These are phyloP conservation scores for Neodon shergylaensis DNA, from an alignment of 2,113 vertebrate genomes.

Conservation along the genomic window DNA sequence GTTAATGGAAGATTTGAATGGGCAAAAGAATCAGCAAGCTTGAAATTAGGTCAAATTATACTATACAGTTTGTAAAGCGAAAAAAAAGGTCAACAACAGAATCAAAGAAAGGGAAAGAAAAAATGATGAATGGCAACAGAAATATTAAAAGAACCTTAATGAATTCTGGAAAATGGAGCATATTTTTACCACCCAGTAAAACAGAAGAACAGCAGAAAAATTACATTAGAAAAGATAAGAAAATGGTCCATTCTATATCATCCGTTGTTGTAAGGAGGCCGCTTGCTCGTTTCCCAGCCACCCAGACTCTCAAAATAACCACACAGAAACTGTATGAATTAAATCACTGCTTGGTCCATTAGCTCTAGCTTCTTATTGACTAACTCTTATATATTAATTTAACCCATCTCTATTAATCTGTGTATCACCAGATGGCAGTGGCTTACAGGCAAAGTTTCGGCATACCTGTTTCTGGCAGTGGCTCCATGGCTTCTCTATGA, in stretches of 20 bases:
- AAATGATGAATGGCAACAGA: neutral
- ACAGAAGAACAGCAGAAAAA: neutral
- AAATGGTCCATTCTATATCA: neutral
- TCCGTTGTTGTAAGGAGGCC: neutral
- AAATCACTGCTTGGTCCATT: no score
- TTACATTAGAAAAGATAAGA: neutral
- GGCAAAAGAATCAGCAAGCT: neutral
- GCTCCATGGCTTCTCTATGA: no score
- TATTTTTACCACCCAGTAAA: neutral
- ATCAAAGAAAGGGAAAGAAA: neutral
- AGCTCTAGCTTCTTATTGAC: no score
- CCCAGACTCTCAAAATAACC: no score
- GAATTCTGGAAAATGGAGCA: neutral
- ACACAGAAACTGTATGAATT: no score
- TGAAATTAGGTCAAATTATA: neutral
- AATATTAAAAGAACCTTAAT: neutral
- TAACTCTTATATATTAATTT: no score
- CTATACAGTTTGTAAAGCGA: neutral
- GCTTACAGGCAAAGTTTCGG: no score
- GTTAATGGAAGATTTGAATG: neutral
- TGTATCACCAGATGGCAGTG: no score
- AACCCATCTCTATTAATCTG: no score
- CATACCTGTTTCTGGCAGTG: no score
- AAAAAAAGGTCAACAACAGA: neutral
- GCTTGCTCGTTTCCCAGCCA: no score